Base-by-base conservation (phyloP, 2,113 vertebrate genomes). In the Phocoena phocoena region DNA sequence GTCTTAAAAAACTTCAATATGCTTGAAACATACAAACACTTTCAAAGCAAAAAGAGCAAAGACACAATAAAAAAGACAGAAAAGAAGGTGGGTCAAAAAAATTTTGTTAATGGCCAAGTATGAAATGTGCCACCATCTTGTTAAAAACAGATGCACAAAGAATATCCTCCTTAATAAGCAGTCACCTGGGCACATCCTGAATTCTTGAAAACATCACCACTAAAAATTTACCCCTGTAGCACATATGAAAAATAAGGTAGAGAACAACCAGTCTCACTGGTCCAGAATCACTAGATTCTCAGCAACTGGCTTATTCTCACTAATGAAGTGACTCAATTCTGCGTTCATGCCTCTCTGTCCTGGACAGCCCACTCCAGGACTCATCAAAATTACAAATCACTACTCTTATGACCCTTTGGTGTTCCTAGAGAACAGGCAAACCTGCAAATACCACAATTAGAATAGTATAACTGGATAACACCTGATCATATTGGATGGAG, bases 21-120 rank as follows among this genome's bases (percentile, higher is more conserved):
- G 28, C 74, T 71, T 50, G 41, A 97, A 96, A 90, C 23, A 92
- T n/a, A 90, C 2, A 92, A 90, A 83, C 21, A 92, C 31, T 83
- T 31, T 89, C 13, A 83, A 88, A 92, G 55, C 89, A 73, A 36
- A 41, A 70, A 85, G 28, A 63, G 28, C 15, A 95, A 53, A 93
- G 33, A 96, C 2, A 60, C 33, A 93, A 77, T 25, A 58, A 87
- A 88, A 41, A 23, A 82, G 15, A 79, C 6, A 81, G 26, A 83
- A 85, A 74, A 89, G n/a, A 96, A 79, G n/a, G 5, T 55, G 4
- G 5, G 20, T 70, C 6, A 28, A 60, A 97, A 70, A 80, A 55
- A 79, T 6, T 1, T 3, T 36, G 65, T 70, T 50, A 58, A 63
- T 83, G 44, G 76, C 11, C 20, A 88, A 90, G 25, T 76, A 89